Conservation (phyloP, 1,140 invertebrate species). For the Aphis gossypii region DNA sequence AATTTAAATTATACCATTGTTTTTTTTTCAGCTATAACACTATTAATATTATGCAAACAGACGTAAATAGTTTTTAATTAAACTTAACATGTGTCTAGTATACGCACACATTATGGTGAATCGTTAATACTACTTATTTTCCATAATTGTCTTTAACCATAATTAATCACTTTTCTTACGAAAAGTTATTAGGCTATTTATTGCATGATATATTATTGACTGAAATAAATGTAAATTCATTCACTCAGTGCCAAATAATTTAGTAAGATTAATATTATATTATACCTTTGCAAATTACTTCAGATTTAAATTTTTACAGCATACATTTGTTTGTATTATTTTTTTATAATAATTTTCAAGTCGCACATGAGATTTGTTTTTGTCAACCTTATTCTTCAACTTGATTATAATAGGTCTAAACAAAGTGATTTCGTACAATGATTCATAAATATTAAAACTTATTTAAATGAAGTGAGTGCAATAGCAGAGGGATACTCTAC, state of each 20-base stretch:
- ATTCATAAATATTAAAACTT: neutral
- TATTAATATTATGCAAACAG: neutral
- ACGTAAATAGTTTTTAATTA: neutral
- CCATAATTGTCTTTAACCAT: neutral
- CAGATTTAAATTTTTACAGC: neutral
- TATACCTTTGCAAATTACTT: neutral
- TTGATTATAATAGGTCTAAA: neutral
- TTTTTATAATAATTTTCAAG: neutral
- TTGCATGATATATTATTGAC: neutral
- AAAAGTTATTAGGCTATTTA: neutral
- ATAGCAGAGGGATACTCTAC: neutral
- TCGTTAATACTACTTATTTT: neutral
- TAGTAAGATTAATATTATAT: neutral
- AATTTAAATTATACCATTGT: neutral
- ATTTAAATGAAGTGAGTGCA: neutral
- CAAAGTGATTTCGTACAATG: neutral
- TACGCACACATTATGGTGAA: neutral
- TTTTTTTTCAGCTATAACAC: neutral
- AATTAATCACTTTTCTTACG: neutral
- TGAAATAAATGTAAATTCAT: neutral
- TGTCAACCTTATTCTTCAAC: neutral
- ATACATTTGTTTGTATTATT: neutral
- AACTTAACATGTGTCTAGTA: neutral
- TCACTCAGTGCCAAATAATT: neutral
- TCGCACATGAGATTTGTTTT: neutral